Evolutionary conservation across 2,888 invertebrate genomes (phyloP).

Genomic region (Ormyrus rosae): DNA sequence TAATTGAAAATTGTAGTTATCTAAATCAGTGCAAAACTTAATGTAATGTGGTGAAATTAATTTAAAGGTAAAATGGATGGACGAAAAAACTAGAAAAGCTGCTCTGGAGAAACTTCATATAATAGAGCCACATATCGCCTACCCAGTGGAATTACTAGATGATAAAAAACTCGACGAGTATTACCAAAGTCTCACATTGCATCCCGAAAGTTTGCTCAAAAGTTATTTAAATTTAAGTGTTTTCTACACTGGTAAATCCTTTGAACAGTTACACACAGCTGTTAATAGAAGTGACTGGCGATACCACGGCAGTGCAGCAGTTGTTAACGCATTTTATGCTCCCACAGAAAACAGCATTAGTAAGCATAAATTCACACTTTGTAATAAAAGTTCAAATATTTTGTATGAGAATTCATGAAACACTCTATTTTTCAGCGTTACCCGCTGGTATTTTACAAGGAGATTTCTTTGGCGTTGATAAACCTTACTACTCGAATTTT

Average conservation of each 20-base stretch:
- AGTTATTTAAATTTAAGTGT: conserved; percentile 76
- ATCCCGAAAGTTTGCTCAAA: conserved; percentile 74
- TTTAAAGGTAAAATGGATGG: conserved; percentile 90
- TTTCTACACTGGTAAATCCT: conserved; percentile 77
- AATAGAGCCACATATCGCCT: conserved; percentile 94
- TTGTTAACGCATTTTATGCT: conserved; percentile 92
- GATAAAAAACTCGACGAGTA: conserved; percentile 87
- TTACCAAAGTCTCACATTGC: conserved; percentile 79
- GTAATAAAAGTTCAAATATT: background rate
- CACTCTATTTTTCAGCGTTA: too few species aligned
- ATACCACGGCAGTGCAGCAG: conserved; percentile 88
- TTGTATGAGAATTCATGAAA: too few species aligned
- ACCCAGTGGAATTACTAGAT: conserved; percentile 92
- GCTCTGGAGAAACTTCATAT: conserved; percentile 88
- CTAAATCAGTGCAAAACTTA: too few species aligned
- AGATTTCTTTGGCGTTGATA: too few species aligned
- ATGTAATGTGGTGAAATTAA: too few species aligned
- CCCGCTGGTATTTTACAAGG: too few species aligned
- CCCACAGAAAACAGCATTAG: conserved; percentile 92
- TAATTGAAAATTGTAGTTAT: too few species aligned
- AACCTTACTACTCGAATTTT: too few species aligned
- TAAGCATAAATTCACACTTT: conserved; percentile 77
- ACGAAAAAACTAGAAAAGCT: conserved; percentile 84
- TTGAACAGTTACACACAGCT: conserved; percentile 81
- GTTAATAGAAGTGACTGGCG: conserved; percentile 93